Conservation (phyloP, 2,888 invertebrate species). For the Allolobophora icterica region DNA sequence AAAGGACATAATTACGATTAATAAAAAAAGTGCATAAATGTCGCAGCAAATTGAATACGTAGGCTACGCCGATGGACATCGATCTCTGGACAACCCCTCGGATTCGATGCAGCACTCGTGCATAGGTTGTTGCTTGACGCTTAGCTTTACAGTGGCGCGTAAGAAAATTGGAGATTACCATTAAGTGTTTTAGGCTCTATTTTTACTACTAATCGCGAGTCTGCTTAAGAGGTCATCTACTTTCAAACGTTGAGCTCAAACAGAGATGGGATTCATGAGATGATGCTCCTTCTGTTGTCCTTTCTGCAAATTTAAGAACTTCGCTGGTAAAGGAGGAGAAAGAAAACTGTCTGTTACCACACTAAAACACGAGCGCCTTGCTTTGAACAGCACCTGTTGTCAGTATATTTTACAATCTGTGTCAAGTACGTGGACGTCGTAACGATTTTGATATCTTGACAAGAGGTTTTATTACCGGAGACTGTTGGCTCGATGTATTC, state of each 20-base stretch:
- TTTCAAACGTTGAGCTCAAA: not conserved
- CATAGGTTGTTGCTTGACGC: too few species aligned
- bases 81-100: too few species aligned
- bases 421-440: slow-evolving; percentile 2
- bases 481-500: too few species aligned
- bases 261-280: not conserved
- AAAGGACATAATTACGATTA: too few species aligned
- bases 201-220: too few species aligned
- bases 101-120: too few species aligned
- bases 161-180: too few species aligned
- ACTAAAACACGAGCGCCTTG: not conserved
- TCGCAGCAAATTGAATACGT: too few species aligned
- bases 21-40: too few species aligned
- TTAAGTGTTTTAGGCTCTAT: too few species aligned
- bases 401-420: not conserved
- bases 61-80: too few species aligned
- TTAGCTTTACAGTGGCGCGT: too few species aligned
- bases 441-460: not conserved
- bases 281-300: not conserved
- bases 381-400: not conserved
- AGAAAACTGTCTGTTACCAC: not conserved
- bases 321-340: not conserved
- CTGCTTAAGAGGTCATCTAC: not conserved
- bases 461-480: not conserved
- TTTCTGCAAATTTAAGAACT: not conserved